These are phyloP conservation scores for Coleophora deauratella DNA, from an alignment of 2,888 invertebrate genomes.

Conservation along the genomic window DNA sequence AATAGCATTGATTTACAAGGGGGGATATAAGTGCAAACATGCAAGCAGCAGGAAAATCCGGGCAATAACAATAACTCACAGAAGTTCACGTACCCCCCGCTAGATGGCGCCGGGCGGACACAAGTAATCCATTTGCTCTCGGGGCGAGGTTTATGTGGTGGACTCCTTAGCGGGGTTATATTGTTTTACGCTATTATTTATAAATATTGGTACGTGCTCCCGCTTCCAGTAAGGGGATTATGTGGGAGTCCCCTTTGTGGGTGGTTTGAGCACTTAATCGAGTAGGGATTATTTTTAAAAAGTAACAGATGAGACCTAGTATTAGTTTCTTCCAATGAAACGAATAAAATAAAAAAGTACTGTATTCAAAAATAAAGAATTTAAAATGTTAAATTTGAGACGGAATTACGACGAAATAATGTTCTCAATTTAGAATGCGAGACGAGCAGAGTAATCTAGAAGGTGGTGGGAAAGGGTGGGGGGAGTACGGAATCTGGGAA, in stretches of 20 bases:
- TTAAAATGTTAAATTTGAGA: too few species aligned
- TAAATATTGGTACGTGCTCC: conserved; percentile 55
- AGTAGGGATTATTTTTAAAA: conserved; percentile 9
- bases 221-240: conserved; percentile 37
- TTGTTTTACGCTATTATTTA: conserved; percentile 69
- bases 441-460: conserved; percentile 9
- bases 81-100: conserved; percentile 57
- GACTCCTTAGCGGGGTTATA: conserved; percentile 60
- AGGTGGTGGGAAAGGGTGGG: conserved; percentile 11
- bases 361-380: too few species aligned
- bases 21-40: conserved; percentile 70
- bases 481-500: conserved; percentile 43
- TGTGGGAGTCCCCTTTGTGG: conserved; percentile 18
- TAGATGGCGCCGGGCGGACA: conserved; percentile 67
- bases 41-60: conserved; percentile 65
- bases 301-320: conserved; percentile 15
- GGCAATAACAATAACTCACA: conserved; percentile 70
- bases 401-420: too few species aligned
- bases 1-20: conserved; percentile 49
- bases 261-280: background rate
- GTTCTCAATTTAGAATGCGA: conserved; percentile 42
- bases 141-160: conserved; percentile 69
- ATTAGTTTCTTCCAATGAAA: too few species aligned
- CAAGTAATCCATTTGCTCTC: conserved; percentile 74
- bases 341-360: conserved; percentile 44